Percentiles rank a stretch among this genome's conserved stretches.
Conservation (phyloP, 1,140 invertebrate genomes). For the Dysdera silvatica region DNA sequence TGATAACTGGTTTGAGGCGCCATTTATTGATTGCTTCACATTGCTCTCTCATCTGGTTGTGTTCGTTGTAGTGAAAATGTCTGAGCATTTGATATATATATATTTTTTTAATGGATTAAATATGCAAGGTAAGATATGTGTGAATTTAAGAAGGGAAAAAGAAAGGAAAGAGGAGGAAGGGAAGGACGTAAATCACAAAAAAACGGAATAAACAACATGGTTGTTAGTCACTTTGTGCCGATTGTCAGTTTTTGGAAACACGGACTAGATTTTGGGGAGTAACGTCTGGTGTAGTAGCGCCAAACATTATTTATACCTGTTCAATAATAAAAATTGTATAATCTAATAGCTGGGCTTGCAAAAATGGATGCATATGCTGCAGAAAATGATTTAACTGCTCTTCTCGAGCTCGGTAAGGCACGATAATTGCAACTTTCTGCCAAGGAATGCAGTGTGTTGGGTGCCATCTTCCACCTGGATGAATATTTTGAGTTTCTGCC, state of each 20-base stretch:
- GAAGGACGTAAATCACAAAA: not conserved
- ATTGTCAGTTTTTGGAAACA: no score
- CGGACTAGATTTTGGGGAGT: no score
- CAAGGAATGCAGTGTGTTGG: conserved; percentile 63
- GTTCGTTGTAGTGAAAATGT: no score
- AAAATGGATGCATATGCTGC: conserved; percentile 79
- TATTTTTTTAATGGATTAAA: no score
- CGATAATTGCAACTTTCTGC: conserved; percentile 73
- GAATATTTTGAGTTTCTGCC: conserved; percentile 8
- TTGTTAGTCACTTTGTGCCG: no score
- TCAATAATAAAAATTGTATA: conserved; percentile 88
- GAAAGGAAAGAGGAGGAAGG: no score
- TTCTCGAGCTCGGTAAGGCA: conserved; percentile 78
- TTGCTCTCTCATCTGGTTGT: no score
- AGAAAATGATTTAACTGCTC: conserved; percentile 71
- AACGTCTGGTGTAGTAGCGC: not conserved
- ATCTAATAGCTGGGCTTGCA: conserved; percentile 77
- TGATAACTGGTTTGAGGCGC: no score
- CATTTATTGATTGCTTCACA: no score
- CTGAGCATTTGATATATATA: no score
- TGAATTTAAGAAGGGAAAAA: no score
- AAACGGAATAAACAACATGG: not conserved
- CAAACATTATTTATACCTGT: conserved; percentile 51
- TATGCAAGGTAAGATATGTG: no score
- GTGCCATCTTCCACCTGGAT: conserved; percentile 60